Evolutionary conservation across 2,888 invertebrate species (phyloP), one percentile per base, ranked within the genome.

Genomic region (Cerastoderma edule): DNA sequence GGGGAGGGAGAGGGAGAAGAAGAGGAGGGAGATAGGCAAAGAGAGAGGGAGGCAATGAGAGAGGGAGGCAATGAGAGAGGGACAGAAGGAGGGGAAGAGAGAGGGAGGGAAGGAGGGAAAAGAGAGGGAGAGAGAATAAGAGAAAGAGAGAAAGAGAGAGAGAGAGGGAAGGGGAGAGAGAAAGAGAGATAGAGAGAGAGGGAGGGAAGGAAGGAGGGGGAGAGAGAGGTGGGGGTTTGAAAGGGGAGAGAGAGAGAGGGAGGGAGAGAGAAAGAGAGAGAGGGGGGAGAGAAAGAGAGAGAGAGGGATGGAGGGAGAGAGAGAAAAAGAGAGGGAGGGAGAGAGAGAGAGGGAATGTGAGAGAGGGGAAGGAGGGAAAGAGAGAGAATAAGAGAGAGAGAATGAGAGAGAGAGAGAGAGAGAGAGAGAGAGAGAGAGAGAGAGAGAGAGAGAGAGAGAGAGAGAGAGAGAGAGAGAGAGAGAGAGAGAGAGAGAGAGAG

Each of bases 281-380:
- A 16, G 16, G 39, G 16, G 39, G 16, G 39, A 39, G 39, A 39
- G 39, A 39, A 16, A 39, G 39, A 39, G 39, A 39, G 39, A 39
- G 39, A 39, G 39, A 39, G 39, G 16, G 39, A 39, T 8, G 16
- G 53, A 53, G 53, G n/a, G 53, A 53, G 53, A 53, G 53, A 53
- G 53, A 53, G 53, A 53, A 22, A 53, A 22, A 53, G 53, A 53
- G 53, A 53, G 53, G n/a, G 53, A 53, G 53, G n/a, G 53, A 53
- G 53, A 53, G 53, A 53, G 53, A 53, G 53, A 53, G 53, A 53
- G 53, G n/a, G 53, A 53, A n/a, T 16, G n/a, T 6, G 8, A 8
- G 8, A 22, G n/a, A n/a, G n/a, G 53, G 22, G n/a, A 53, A n/a
- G 22, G 53, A 53, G 53, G 16, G 39, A 39, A 16, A 39, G 39